phyloP scores from a whole-genome alignment of 2,797 vertebrate species.

The Gobio occitaniae region DNA sequence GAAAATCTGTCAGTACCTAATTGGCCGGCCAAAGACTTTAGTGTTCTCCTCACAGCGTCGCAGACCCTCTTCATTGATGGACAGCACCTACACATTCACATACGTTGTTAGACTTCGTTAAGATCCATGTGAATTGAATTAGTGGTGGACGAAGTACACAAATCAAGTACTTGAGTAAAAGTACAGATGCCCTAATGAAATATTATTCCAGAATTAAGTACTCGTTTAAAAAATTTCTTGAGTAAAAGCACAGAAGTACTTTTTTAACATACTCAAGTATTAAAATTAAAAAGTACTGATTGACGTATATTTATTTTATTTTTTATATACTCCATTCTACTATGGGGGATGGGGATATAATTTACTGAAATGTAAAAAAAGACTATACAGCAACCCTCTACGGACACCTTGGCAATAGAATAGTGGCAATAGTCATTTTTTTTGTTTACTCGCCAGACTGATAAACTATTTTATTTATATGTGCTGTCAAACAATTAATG shows the following conservation, averaged over 20 bases:
- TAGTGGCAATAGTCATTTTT: no score
- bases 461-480: no score
- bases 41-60: slow-evolving; percentile 89
- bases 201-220: background rate
- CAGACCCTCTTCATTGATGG: slow-evolving; percentile 89
- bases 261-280: no score
- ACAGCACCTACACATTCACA: slow-evolving; percentile 79
- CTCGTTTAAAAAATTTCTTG: no score
- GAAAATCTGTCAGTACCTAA: slow-evolving; percentile 76
- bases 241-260: background rate
- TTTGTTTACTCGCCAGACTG: no score
- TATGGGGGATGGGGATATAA: background rate
- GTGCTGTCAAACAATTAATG: no score
- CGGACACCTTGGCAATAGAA: no score
- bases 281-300: no score
- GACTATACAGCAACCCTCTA: no score
- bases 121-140: background rate
- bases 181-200: background rate
- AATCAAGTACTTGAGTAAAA: background rate
- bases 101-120: background rate
- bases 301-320: background rate
- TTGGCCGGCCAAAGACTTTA: slow-evolving; percentile 88
- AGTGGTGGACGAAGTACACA: background rate
- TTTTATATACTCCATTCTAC: background rate
- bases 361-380: no score